Evolutionary conservation across 2,888 invertebrate species (phyloP).

Genomic region (Agrotis exclamationis): DNA sequence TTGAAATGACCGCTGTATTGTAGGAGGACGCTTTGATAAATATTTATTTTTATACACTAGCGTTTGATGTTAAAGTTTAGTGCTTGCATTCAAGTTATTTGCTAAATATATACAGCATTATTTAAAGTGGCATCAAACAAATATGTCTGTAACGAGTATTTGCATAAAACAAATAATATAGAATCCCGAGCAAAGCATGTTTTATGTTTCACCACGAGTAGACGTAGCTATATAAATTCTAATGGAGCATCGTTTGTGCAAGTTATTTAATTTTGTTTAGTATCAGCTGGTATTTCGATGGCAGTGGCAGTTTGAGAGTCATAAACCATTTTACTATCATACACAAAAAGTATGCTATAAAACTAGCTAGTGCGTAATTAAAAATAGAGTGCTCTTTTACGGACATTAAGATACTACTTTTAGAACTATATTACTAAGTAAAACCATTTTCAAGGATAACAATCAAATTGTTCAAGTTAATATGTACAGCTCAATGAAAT

Average conservation of each 20-base stretch:
- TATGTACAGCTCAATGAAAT: slow-evolving; percentile 49
- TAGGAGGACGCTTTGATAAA: background rate
- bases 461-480: slow-evolving; percentile 34
- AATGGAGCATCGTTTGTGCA: slow-evolving; percentile 52
- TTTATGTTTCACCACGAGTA: background rate
- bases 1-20: slow-evolving; percentile 1
- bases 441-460: background rate
- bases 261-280: slow-evolving; percentile 72
- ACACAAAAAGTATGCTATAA: slow-evolving; percentile 7
- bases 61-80: background rate
- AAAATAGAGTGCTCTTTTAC: slow-evolving; percentile 3
- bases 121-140: background rate
- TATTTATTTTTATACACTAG: background rate
- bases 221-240: background rate
- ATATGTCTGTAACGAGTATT: background rate
- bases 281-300: slow-evolving; percentile 61
- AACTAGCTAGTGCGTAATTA: background rate
- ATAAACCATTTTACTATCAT: slow-evolving; percentile 46
- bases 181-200: background rate
- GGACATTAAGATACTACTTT: background rate
- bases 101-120: background rate
- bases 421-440: background rate
- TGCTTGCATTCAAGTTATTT: background rate
- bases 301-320: slow-evolving; percentile 58
- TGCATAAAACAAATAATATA: background rate